Base-by-base conservation (phyloP, 2,797 vertebrate species). In the Premnoplex brunnescens region DNA sequence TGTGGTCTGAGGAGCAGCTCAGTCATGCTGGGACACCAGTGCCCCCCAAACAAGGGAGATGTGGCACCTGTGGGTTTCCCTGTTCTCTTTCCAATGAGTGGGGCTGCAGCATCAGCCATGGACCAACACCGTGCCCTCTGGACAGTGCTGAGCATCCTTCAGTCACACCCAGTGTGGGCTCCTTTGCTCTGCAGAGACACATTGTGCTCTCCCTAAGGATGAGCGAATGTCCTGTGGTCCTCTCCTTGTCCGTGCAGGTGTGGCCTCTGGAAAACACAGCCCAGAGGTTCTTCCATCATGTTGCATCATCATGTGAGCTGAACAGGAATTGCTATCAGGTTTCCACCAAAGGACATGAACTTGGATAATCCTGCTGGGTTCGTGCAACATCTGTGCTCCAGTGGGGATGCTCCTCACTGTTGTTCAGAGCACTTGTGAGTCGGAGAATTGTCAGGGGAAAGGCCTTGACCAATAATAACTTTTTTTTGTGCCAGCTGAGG, bases 21-120 rank as follows among this genome's bases (percentile, higher is more conserved):
- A 1, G 43, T 41, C 1, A 1, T 17, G 0, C 30, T 39, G 72
- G 0, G 0, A 7, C 0, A 7, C 59, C 2, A 0, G 10, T 20
- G 60, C 8, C 83, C 71, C 66, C 59, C 23, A 6, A 5, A 2
- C 49, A 2, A 28, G 49, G 46, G 16, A 17, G 7, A 0, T 1
- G 37, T 2, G 19, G 27, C 1, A 7, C 34, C 79, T 8, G 0
- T 4, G 3, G 11, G 4, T 6, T 0, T 76, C 30, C 77, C 41
- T 0, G 0, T 3, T 23, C 63, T 14, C 37, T 13, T 13, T 3
- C 5, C 55, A 3, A 0, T 1, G 3, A 11, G 13, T 3, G 49
- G 37, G 55, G 55, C 87, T 73, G 80, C 37, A 15, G 62, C 4
- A 12, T 2, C 28, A 17, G 54, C 73, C 4, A 0, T 14, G 77